Evolutionary conservation across 30 jellyfish, hydroid and myxozoan species (phyloP).

Genomic region (Cassiopea xamachana): DNA sequence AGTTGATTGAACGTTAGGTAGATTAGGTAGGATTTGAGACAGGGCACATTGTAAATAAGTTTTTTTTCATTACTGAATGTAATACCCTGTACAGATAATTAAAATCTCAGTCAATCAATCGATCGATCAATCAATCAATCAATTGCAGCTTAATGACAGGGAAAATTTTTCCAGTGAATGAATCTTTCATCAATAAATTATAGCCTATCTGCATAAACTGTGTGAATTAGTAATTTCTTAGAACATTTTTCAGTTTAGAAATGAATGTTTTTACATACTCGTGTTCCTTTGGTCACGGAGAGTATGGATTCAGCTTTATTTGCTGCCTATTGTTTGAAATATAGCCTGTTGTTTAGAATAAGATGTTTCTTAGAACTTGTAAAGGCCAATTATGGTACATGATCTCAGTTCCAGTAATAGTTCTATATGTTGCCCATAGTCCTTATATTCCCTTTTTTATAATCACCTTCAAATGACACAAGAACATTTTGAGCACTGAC

Average conservation of each 20-base stretch:
- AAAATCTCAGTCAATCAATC: too few relatives aligned
- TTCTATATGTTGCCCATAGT: neutral
- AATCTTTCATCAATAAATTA: neutral
- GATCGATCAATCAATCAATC: too few relatives aligned
- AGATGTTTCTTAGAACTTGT: neutral
- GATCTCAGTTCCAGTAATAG: neutral
- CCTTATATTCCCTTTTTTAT: neutral
- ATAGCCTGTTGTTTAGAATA: neutral
- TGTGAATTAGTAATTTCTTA: neutral
- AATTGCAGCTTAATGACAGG: slow-evolving; percentile 1
- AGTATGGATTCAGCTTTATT: neutral
- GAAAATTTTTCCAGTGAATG: slow-evolving; percentile 7
- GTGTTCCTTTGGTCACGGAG: neutral
- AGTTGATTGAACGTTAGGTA: too few relatives aligned
- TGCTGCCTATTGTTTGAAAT: neutral
- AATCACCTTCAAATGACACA: slow-evolving; percentile 25
- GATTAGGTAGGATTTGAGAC: too few relatives aligned
- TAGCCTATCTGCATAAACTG: neutral
- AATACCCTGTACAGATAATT: too few relatives aligned
- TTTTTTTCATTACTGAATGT: too few relatives aligned
- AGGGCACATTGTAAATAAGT: too few relatives aligned
- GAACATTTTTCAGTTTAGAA: neutral
- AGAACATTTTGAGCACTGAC: slow-evolving; percentile 39
- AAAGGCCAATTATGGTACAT: neutral
- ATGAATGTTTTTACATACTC: neutral